These are phyloP conservation scores for Tragulus kanchil DNA, from an alignment of 2,113 vertebrate species.

Conservation along the genomic window DNA sequence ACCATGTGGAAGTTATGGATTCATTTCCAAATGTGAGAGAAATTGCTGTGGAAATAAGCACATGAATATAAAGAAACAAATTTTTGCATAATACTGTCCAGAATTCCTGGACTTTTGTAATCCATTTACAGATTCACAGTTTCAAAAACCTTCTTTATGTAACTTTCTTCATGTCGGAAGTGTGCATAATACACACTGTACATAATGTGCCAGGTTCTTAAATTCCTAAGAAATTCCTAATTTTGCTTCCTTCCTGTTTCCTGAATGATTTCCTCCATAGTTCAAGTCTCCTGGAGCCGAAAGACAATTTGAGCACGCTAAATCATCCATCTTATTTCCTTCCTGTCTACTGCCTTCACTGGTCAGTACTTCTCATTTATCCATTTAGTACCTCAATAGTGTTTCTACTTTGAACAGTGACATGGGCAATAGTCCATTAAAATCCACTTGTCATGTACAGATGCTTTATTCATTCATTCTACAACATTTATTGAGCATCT, in stretches of 20 bases:
- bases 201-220: not conserved
- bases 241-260: conserved; percentile 42
- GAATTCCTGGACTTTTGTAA: not conserved
- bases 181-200: too few species aligned
- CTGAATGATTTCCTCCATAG: not conserved
- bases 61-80: not conserved
- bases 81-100: not conserved
- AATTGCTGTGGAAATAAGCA: not conserved
- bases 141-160: conserved; percentile 24
- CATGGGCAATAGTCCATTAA: not conserved
- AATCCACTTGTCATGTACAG: not conserved
- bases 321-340: too few species aligned
- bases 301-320: not conserved
- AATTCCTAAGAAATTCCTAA: conserved; percentile 38
- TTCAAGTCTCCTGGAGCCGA: not conserved
- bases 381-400: not conserved
- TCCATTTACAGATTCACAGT: not conserved
- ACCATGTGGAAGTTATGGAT: not conserved
- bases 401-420: not conserved
- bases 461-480: not conserved
- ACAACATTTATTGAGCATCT: not conserved
- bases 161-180: not conserved
- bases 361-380: not conserved
- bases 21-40: conserved; percentile 34
- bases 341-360: not conserved